phyloP scores from a whole-genome alignment of 2,113 vertebrate genomes.

The Leuciscus idus region DNA sequence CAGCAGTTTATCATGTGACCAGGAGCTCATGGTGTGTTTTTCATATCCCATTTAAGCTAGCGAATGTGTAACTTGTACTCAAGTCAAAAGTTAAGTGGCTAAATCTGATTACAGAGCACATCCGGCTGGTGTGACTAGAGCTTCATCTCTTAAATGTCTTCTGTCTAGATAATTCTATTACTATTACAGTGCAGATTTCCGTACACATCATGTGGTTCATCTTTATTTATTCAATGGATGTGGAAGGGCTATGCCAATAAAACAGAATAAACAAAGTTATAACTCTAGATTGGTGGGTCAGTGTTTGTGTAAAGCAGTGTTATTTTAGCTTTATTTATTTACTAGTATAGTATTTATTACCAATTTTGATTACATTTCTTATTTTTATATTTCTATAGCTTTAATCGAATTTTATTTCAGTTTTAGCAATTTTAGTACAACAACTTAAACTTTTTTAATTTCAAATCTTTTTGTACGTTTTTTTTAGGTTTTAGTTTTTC shows the following conservation, averaged over 20 bases:
- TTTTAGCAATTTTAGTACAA: not conserved
- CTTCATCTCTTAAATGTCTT: not conserved
- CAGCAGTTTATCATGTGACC: not conserved
- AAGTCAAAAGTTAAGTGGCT: not conserved
- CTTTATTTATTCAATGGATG: not conserved
- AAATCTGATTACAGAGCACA: not conserved
- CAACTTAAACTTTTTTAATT: too few species aligned
- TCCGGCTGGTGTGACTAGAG: not conserved
- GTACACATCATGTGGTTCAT: not conserved
- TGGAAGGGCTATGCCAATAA: not conserved
- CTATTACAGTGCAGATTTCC: not conserved
- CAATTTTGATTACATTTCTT: not conserved
- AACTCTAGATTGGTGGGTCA: not conserved
- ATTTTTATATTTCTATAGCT: not conserved
- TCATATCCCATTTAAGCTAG: not conserved
- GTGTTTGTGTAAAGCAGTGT: not conserved
- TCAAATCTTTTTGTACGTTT: too few species aligned
- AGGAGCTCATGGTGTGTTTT: not conserved
- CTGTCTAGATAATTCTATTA: not conserved
- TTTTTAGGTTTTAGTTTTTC: too few species aligned
- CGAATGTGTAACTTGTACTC: conserved; percentile 13
- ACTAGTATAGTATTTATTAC: not conserved
- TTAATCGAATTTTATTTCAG: not conserved
- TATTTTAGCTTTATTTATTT: not conserved
- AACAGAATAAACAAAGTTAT: not conserved